These are phyloP conservation scores for Heterotis niloticus DNA, from an alignment of 2,113 vertebrate genomes.

Conservation along the genomic window DNA sequence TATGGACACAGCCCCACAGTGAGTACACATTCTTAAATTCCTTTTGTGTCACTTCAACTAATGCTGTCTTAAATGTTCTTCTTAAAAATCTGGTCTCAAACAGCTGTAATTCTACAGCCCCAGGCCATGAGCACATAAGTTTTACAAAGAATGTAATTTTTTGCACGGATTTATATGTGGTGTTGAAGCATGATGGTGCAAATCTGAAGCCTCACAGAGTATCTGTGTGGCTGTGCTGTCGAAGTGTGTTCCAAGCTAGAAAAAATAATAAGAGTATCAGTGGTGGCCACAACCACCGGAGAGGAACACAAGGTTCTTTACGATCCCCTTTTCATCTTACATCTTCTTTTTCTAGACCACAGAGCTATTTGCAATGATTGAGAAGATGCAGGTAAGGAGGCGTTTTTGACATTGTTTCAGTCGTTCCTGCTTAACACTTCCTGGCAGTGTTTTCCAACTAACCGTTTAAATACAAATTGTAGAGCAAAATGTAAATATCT, in stretches of 20 bases:
- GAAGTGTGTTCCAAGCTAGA: background rate
- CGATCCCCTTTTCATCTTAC: background rate
- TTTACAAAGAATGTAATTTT: too few relatives aligned
- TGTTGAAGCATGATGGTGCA: background rate
- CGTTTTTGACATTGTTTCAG: constrained; percentile 30
- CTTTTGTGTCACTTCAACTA: too few relatives aligned
- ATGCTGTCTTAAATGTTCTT: too few relatives aligned
- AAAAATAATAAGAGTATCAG: background rate
- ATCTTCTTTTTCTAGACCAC: constrained; percentile 60
- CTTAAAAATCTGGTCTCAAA: too few relatives aligned
- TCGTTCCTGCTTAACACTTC: constrained; percentile 23
- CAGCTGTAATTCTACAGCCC: too few relatives aligned
- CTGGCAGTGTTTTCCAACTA: background rate
- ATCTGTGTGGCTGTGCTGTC: background rate
- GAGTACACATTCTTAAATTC: too few relatives aligned
- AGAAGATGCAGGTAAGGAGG: constrained; percentile 78
- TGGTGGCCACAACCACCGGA: background rate
- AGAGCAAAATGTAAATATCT: background rate
- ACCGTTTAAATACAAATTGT: background rate
- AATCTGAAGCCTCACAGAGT: background rate
- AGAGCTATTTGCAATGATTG: constrained; percentile 86
- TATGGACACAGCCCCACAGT: too few relatives aligned
- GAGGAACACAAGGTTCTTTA: too few relatives aligned
- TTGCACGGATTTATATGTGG: too few relatives aligned
- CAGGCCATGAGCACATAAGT: too few relatives aligned